phyloP scores from a whole-genome alignment of 2,888 invertebrate genomes.

The Argyresthia goedartella region DNA sequence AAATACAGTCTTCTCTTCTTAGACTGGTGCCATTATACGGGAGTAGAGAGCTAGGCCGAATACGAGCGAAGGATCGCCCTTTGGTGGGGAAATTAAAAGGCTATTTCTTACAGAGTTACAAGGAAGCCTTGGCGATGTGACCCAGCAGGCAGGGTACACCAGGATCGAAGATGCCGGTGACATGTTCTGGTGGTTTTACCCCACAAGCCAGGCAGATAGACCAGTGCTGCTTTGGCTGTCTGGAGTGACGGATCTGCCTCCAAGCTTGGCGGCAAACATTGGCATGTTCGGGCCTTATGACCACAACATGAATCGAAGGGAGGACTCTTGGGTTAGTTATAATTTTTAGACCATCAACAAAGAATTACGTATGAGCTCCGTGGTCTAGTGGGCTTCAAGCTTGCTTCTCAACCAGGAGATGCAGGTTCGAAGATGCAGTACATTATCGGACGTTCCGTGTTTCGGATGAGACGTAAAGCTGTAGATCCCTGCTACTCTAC shows the following conservation, averaged over 20 bases:
- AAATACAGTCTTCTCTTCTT: too few relatives aligned
- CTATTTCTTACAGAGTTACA: too few relatives aligned
- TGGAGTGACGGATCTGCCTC: constrained; percentile 85
- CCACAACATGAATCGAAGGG: constrained; percentile 71
- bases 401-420: too few relatives aligned
- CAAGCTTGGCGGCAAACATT: constrained; percentile 89
- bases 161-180: constrained; percentile 78
- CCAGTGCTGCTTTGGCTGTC: constrained; percentile 91
- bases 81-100: too few relatives aligned
- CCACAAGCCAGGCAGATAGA: constrained; percentile 70
- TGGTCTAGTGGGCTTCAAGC: too few relatives aligned
- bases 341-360: neutral
- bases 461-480: too few relatives aligned
- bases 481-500: too few relatives aligned
- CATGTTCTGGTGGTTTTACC: constrained; percentile 92
- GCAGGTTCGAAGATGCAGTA: too few relatives aligned
- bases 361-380: neutral
- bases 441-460: too few relatives aligned
- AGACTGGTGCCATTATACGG: too few relatives aligned
- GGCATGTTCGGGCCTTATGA: constrained; percentile 85
- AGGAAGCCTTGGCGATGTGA: constrained; percentile 61
- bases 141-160: constrained; percentile 81
- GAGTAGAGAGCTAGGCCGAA: too few relatives aligned
- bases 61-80: too few relatives aligned
- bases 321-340: constrained; percentile 78